Base-by-base conservation (phyloP, 2,888 invertebrate genomes). In the Pasiphila rectangulata region DNA sequence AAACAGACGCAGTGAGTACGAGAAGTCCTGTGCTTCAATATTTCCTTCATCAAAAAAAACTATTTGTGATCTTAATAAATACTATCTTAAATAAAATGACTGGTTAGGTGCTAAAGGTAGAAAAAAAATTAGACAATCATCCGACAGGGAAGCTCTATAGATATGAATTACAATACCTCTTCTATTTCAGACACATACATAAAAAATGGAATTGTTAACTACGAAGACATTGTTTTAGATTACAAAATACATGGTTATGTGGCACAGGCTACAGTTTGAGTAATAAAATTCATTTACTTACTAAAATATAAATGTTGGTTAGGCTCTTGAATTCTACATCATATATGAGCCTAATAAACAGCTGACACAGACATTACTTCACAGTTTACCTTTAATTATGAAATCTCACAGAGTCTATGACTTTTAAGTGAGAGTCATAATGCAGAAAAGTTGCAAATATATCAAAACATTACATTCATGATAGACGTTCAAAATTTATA, bases 151-250 rank as follows among this genome's bases (percentile, higher is more conserved):
- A 87, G 86, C 87, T 81, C 87, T 83, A n/a, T n/a, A n/a, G n/a
- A n/a, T n/a, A n/a, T n/a, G n/a, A n/a, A n/a, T n/a, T n/a, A n/a
- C n/a, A n/a, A n/a, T n/a, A n/a, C n/a, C n/a, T n/a, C n/a, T n/a
- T n/a, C n/a, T n/a, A n/a, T n/a, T n/a, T n/a, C n/a, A n/a, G n/a
- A n/a, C n/a, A 10, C 0, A 10, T 17, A 2, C 1, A 10, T 10
- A 83, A 77, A 84, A 85, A 84, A 79, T 83, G 78, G 61, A 61
- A 72, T 72, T 83, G 84, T 48, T 78, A 83, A 83, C 61, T 84
- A 83, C 61, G 71, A 71, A 80, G 69, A 79, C 38, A 48, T 36
- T 37, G 10, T 30, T 79, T 79, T 79, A 64, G 54, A 78, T 81
- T 75, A 60, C 19, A 63, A 58, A 58, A 44, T 79, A 81, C 75